These are phyloP conservation scores for Copidosoma aretas DNA, from an alignment of 2,888 invertebrate genomes.

Conservation along the genomic window DNA sequence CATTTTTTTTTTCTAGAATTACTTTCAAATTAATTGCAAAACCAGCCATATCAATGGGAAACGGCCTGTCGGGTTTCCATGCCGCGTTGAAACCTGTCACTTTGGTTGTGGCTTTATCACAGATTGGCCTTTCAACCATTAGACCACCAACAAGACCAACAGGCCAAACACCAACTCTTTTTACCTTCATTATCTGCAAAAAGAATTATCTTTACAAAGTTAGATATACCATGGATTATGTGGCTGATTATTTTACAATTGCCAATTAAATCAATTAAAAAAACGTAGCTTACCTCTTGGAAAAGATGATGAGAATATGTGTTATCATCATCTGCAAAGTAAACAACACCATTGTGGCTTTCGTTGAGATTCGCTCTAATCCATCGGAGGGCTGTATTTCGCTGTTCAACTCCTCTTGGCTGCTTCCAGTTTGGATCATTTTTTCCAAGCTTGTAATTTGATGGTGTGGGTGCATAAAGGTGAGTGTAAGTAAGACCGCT, in stretches of 20 bases:
- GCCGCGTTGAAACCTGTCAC: slow-evolving; percentile 74
- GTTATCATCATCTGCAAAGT: slow-evolving; percentile 98
- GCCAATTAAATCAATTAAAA: neutral
- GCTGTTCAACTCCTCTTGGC: slow-evolving; percentile 89
- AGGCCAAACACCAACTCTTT: slow-evolving; percentile 90
- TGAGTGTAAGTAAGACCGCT: slow-evolving; percentile 74
- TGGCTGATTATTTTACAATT: no score
- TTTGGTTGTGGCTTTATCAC: slow-evolving; percentile 69
- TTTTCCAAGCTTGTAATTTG: slow-evolving; percentile 71
- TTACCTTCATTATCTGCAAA: slow-evolving; percentile 77
- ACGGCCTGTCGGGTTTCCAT: slow-evolving; percentile 90
- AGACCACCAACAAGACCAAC: slow-evolving; percentile 96
- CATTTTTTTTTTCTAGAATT: slow-evolving; percentile 74
- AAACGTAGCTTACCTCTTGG: slow-evolving; percentile 72
- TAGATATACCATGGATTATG: no score
- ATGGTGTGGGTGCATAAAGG: slow-evolving; percentile 74
- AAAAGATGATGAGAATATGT: slow-evolving; percentile 90
- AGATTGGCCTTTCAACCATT: slow-evolving; percentile 87
- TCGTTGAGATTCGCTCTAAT: slow-evolving; percentile 71
- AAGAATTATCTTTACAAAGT: no score
- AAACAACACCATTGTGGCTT: slow-evolving; percentile 77
- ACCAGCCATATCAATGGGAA: slow-evolving; percentile 98
- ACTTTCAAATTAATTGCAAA: slow-evolving; percentile 86
- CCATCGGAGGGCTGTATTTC: slow-evolving; percentile 87
- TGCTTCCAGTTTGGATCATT: slow-evolving; percentile 77